These are phyloP conservation scores for Orchesella flavescens DNA, from an alignment of 2,888 invertebrate genomes.

Conservation along the genomic window DNA sequence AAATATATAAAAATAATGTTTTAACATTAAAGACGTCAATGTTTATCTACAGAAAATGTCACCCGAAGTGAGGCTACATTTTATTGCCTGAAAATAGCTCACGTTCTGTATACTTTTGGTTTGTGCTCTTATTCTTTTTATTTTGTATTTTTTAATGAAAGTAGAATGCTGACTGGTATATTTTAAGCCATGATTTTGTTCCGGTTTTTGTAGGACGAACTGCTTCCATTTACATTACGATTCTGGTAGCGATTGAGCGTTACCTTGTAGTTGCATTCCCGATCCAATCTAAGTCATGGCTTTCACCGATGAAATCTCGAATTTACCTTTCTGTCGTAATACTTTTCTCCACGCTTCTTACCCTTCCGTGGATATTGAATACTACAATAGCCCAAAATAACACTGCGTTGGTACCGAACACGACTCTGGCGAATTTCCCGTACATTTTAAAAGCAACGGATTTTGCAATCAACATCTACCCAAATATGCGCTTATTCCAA, in stretches of 20 bases:
- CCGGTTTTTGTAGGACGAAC: conserved; percentile 15
- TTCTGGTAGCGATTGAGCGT: conserved; percentile 36
- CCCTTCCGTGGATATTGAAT: conserved; percentile 46
- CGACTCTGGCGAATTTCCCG: conserved; percentile 22
- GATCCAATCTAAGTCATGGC: conserved; percentile 32
- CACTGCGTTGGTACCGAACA: conserved; percentile 7
- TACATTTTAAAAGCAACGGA: conserved; percentile 27
- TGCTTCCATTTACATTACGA: conserved; percentile 27
- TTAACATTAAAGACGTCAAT: background rate
- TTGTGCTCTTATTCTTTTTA: background rate
- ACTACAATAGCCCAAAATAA: conserved; percentile 14
- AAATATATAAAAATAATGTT: background rate
- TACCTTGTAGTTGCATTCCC: conserved; percentile 46
- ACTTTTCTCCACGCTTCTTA: conserved; percentile 1
- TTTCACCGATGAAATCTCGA: conserved; percentile 13
- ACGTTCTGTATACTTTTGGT: conserved; percentile 23
- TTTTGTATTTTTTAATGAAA: too few species aligned
- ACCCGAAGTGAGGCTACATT: conserved; percentile 8
- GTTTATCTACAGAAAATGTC: conserved; percentile 23
- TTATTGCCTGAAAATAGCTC: background rate
- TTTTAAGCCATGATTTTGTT: background rate
- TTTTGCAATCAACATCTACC: conserved; percentile 34
- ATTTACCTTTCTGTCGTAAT: conserved; percentile 7
- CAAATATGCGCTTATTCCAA: background rate
- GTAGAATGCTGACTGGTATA: background rate